These are phyloP conservation scores for Forbesichthys papilliferus DNA, from an alignment of 2,113 vertebrate genomes.

Conservation along the genomic window DNA sequence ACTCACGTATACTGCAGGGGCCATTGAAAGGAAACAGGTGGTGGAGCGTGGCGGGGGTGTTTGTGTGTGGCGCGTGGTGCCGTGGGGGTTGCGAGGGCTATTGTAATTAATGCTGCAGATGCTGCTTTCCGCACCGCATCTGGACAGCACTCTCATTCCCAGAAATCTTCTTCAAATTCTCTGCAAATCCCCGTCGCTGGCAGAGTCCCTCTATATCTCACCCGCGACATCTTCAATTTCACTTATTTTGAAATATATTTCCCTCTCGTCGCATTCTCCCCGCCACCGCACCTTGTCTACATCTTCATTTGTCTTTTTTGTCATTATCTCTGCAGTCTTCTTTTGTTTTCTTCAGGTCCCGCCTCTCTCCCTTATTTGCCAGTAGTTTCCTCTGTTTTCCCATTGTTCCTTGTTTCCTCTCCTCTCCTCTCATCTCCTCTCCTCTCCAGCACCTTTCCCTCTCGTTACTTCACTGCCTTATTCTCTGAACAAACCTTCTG, in stretches of 20 bases:
- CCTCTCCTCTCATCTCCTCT: not conserved
- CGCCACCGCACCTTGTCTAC: not conserved
- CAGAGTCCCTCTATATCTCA: slow-evolving; percentile 61
- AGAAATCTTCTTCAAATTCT: slow-evolving; percentile 74
- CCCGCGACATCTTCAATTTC: slow-evolving; percentile 39
- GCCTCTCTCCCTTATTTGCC: not conserved
- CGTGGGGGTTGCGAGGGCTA: slow-evolving; percentile 25
- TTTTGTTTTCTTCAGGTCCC: not conserved
- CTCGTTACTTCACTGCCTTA: not conserved
- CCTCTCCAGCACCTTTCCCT: not conserved
- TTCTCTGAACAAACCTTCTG: not conserved
- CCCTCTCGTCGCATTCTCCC: not conserved
- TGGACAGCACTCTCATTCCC: slow-evolving; percentile 72
- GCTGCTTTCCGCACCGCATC: slow-evolving; percentile 67
- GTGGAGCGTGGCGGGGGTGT: slow-evolving; percentile 43
- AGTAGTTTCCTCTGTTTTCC: not conserved
- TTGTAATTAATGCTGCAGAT: slow-evolving; percentile 81
- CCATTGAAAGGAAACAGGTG: slow-evolving; percentile 73
- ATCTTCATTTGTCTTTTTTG: slow-evolving; percentile 20
- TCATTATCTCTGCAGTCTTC: not conserved
- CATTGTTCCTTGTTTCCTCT: not conserved
- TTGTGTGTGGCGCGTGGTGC: not conserved
- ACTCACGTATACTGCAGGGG: slow-evolving; percentile 55
- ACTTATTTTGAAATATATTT: not conserved
- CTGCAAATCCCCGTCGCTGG: slow-evolving; percentile 65